These are phyloP conservation scores for Heloderma charlesbogerti DNA, from an alignment of 2,113 vertebrate species.

Conservation along the genomic window DNA sequence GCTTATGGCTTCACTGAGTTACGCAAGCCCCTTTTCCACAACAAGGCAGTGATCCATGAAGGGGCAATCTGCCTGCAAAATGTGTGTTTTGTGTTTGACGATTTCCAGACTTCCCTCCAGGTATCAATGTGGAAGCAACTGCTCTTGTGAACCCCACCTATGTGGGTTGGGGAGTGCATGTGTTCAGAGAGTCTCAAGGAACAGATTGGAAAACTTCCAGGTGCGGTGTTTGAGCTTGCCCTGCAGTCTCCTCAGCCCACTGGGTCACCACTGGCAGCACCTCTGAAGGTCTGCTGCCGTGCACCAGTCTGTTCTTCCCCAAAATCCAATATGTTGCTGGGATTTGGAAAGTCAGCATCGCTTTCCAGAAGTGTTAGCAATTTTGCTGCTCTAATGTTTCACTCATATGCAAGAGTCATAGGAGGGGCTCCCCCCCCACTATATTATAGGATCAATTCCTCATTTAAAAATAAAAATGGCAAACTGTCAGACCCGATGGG, in stretches of 20 bases:
- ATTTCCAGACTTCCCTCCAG: slow-evolving; percentile 54
- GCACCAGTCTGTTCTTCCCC: slow-evolving; percentile 22
- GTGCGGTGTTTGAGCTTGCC: slow-evolving; percentile 45
- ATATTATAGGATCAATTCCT: neutral
- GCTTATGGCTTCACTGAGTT: too few relatives aligned
- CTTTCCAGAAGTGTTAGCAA: slow-evolving; percentile 45
- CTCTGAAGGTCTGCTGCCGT: slow-evolving; percentile 21
- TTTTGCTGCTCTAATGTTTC: slow-evolving; percentile 19
- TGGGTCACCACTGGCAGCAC: slow-evolving; percentile 31
- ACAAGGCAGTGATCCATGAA: too few relatives aligned
- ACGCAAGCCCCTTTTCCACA: too few relatives aligned
- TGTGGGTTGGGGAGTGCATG: slow-evolving; percentile 20
- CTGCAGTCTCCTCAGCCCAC: slow-evolving; percentile 26
- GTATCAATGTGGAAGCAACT: slow-evolving; percentile 16
- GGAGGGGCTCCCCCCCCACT: too few relatives aligned
- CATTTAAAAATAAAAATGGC: neutral
- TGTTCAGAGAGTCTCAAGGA: slow-evolving; percentile 10
- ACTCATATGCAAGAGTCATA: slow-evolving; percentile 1
- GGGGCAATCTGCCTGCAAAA: slow-evolving; percentile 44
- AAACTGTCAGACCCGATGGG: neutral
- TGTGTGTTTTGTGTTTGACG: slow-evolving; percentile 32
- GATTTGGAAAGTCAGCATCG: slow-evolving; percentile 48
- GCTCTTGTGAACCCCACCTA: slow-evolving; percentile 15
- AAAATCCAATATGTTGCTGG: slow-evolving; percentile 28
- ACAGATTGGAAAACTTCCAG: neutral